Evolutionary conservation across 2,888 invertebrate species (phyloP), one percentile per base, ranked within the genome.

Genomic region (Aphrophora alni): DNA sequence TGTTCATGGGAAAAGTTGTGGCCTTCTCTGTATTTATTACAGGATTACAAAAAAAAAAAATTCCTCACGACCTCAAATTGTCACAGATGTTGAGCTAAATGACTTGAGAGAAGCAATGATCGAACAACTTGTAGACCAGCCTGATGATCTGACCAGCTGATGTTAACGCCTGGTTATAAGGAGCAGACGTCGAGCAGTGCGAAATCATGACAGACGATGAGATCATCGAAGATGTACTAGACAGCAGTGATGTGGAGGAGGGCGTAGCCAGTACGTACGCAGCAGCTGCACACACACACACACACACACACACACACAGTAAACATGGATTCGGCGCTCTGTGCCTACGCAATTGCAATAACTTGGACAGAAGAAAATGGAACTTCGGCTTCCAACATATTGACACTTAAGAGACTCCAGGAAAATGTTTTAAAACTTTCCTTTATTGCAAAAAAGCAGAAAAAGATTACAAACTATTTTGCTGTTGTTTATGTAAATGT

Each of bases 1-100:
- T 78, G 78, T 81, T 75, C 59, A 27, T 81, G 75, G 75, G 38
- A 27, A 38, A 78, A 75, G 21, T 51, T 75, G 27, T 81, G 76
- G 73, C 69, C 78, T 26, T n/a, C 14, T 33, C 33, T 79, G 69
- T 21, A 12, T 59, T 72, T 81, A 27, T 78, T 70, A 26, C 38
- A 77, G 38, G 38, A 33, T 8, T 77, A 70, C 25, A 38, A 77
- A 33, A 69, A 27, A 77, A 70, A 68, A 14, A 68, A 76, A 76
- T 28, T 14, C 8, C 4, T 28, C 76, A 14, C 14, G 24, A 68
- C 26, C 12, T 27, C 21, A 33, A 27, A 76, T 27, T 38, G 38
- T 28, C 75, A n/a, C 27, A 21, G 68, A 75, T 44, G 17, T 17
- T 26, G 68, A 76, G 33, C 26, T 68, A 28, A 76, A n/a, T 76